A percentile compares a stretch with the other conserved stretches of the same genome.
Evolutionary conservation across 2,888 invertebrate species (phyloP).

Genomic region (Aleiodes alternator): DNA sequence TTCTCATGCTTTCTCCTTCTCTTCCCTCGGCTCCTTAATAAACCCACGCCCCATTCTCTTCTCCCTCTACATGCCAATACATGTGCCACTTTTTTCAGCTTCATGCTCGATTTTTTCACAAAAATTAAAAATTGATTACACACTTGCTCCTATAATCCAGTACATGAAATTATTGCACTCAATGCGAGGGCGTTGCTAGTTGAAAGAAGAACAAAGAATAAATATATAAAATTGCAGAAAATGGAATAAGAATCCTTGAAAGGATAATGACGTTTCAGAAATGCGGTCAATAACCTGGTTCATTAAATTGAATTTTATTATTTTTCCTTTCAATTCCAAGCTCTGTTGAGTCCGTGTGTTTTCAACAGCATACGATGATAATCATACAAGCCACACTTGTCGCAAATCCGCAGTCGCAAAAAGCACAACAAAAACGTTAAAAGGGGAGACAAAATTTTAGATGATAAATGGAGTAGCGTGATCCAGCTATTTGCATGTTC

Average conservation of each 20-base stretch:
- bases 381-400: conserved; percentile 16
- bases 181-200: conserved; percentile 17
- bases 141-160: conserved; percentile 27
- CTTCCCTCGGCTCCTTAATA: not conserved
- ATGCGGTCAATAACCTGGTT: conserved; percentile 23
- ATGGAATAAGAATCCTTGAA: conserved; percentile 20
- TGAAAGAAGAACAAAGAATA: not conserved
- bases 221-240: not conserved
- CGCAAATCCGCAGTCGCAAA: conserved; percentile 23
- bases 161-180: conserved; percentile 31
- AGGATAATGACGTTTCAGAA: conserved; percentile 23
- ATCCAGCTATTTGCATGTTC: conserved; percentile 11
- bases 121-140: conserved; percentile 28
- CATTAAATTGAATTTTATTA: too few species aligned
- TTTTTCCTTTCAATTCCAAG: not conserved
- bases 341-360: not conserved
- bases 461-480: conserved; percentile 23
- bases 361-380: conserved; percentile 8
- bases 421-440: not conserved
- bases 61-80: conserved; percentile 11
- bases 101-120: conserved; percentile 19
- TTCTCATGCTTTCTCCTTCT: not conserved
- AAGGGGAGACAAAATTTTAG: conserved; percentile 9
- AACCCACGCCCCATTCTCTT: conserved; percentile 34
- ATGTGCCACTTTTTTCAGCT: conserved; percentile 4